Base-by-base conservation (phyloP, 1,140 invertebrate species). In the Aphelenchoides besseyi region DNA sequence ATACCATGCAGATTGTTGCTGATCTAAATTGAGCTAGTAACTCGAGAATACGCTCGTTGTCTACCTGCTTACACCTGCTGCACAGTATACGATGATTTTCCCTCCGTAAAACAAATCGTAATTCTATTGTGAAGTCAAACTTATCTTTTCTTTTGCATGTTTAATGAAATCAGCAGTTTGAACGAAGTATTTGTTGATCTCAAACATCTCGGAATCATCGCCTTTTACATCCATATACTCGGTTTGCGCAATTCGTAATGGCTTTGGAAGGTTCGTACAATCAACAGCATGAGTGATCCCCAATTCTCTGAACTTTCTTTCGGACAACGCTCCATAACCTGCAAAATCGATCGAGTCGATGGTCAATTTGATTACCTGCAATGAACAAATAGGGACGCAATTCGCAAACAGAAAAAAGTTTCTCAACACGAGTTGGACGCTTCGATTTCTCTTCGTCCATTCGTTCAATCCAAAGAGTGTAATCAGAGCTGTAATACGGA, bases 51-150 rank as follows among this genome's bases (percentile, higher is more conserved):
- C n/a, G n/a, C n/a, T n/a, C n/a, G n/a, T n/a, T n/a, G n/a, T n/a
- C n/a, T n/a, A n/a, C n/a, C n/a, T n/a, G n/a, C n/a, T n/a, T 0
- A 94, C 84, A 0, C 93, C 93, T 1, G 93, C 92, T 0, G 92
- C 90, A 82, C 92, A 95, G 84, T 94, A 92, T 0, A 94, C 90
- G 73, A 94, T 82, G 0, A 90, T 89, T 72, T 89, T 88, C 16
- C 91, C 91, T 2, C 90, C 89, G 71, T 85, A 76, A 29, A 87
- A 86, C 23, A 71, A 57, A 70, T 82, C 83, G 3, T 18, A 3
- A 16, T 32, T 66, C 36, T 33, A n/a, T 66, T n/a, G 63, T 48
- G 18, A 37, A n/a, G n/a, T 66, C 12, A 28, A 5, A 18, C 64
- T 30, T 54, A 75, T 74, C 23, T 77, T 72, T 28, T 75, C 63